These are phyloP conservation scores for Dolichomitus sp. DNA, from an alignment of 2,888 invertebrate genomes.

Conservation along the genomic window DNA sequence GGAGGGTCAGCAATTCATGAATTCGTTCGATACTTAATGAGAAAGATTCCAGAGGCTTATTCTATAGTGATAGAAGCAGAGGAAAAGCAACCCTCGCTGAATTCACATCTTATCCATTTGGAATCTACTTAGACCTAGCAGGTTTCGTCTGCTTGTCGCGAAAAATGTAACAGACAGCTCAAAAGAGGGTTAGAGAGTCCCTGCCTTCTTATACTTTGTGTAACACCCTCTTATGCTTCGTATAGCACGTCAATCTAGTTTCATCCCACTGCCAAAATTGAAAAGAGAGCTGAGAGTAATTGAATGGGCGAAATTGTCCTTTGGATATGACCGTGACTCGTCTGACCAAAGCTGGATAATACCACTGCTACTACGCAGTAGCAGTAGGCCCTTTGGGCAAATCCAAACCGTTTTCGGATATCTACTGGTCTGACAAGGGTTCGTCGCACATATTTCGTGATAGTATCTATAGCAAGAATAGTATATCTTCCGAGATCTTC, in stretches of 20 bases:
- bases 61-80: neutral
- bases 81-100: neutral
- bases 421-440: slow-evolving; percentile 35
- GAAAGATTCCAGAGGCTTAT: neutral
- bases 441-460: slow-evolving; percentile 11
- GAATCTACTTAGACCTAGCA: neutral
- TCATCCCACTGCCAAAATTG: slow-evolving; percentile 20
- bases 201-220: neutral
- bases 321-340: slow-evolving; percentile 14
- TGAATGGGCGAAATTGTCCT: slow-evolving; percentile 26
- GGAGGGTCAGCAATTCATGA: slow-evolving; percentile 7
- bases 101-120: neutral
- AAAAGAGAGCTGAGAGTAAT: slow-evolving; percentile 17
- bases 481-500: neutral
- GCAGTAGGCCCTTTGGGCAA: slow-evolving; percentile 2
- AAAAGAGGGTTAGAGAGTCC: slow-evolving; percentile 6
- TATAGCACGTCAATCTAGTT: slow-evolving; percentile 10
- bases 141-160: neutral
- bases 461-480: neutral
- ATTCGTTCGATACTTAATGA: slow-evolving; percentile 1
- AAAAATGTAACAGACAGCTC: neutral
- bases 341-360: slow-evolving; percentile 29
- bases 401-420: slow-evolving; percentile 14
- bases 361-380: slow-evolving; percentile 25
- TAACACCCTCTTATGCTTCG: neutral